Evolutionary conservation across 2,113 vertebrate genomes (phyloP).

Genomic region (Scophthalmus maximus): DNA sequence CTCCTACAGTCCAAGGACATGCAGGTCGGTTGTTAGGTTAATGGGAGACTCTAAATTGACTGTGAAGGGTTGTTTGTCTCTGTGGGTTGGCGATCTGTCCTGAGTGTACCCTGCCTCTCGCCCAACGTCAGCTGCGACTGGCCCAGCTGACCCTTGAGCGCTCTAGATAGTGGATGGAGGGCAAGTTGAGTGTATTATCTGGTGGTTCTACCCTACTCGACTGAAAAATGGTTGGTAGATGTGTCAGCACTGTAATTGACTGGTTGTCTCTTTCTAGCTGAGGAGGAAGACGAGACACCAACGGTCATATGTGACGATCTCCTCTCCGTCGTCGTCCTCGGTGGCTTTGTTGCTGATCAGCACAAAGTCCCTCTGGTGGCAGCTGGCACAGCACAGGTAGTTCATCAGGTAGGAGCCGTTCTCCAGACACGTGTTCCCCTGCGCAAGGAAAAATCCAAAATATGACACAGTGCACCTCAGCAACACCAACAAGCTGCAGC

Average conservation of each 20-base stretch:
- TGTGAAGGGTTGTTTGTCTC: no score
- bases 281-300: constrained; percentile 58
- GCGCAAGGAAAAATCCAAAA: background rate
- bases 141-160: no score
- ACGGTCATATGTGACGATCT: constrained; percentile 95
- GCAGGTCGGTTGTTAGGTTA: no score
- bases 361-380: constrained; percentile 91
- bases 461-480: background rate
- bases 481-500: background rate
- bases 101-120: no score
- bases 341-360: constrained; percentile 87
- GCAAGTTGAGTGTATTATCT: background rate
- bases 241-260: background rate
- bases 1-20: no score
- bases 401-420: constrained; percentile 93
- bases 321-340: constrained; percentile 91
- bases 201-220: background rate
- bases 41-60: no score
- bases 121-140: no score
- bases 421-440: constrained; percentile 94
- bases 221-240: background rate
- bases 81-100: no score
- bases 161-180: no score
- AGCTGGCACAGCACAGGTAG: constrained; percentile 88
- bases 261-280: background rate